Base-by-base conservation (phyloP, 2,113 vertebrate species). In the Empidonax traillii region DNA sequence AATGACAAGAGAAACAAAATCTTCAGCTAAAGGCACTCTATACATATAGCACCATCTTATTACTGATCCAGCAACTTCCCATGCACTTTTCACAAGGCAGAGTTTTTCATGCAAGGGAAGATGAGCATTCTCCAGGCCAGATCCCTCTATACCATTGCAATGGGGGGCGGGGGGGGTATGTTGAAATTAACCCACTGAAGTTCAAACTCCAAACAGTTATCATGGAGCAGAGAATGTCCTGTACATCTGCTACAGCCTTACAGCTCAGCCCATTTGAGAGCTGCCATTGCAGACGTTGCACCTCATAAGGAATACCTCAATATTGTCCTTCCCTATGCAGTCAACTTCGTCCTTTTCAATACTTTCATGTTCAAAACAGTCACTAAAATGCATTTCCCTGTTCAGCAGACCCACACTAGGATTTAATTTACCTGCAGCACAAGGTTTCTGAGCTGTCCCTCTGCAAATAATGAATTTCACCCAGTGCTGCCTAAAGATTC, bases 121-220 rank as follows among this genome's bases (percentile, higher is more conserved):
- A 9, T 19, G 58, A 51, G 46, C 20, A 11, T 47, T 52, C 58
- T 56, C 30, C 31, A 79, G 37, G n/a, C 19, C 44, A 87, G 63
- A 53, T 6, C 13, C n/a, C 18, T 33, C 71, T 59, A 39, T 39
- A 73, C 27, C 24, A 37, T 39, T 76, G 35, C 1, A 0, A 4
- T 33, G 35, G 13, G 2, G 1, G 14, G 9, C 4, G 7, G 3
- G 1, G 0, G 3, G 37, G 44, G 30, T 13, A 71, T 52, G 31
- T 17, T 31, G 52, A 56, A 51, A 46, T 62, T 86, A 73, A 82
- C 37, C 21, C 33, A 61, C 28, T 55, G 25, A 74, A 24, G 10
- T 46, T 55, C 35, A 35, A 35, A 35, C 35, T 35, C 35, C 35
- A 35, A 92, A 74, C 14, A 28, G 39, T 14, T 31, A 80, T 31